Evolutionary conservation across 2,113 vertebrate genomes (phyloP).

Genomic region (Oryzias curvinotus): DNA sequence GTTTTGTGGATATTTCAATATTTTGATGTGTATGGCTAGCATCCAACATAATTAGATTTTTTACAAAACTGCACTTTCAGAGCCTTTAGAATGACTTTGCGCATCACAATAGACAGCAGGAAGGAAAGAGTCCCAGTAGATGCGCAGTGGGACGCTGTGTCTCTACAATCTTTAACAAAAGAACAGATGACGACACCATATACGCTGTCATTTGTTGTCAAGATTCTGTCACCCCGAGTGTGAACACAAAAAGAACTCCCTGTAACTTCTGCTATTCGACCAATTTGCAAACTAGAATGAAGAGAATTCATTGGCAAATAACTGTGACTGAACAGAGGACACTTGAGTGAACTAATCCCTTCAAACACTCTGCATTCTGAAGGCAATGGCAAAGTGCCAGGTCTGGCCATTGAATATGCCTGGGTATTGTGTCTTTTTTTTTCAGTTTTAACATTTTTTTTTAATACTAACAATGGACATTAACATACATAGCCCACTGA

Average conservation of each 20-base stretch:
- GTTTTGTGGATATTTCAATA: no score
- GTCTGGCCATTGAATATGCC: conserved; percentile 42
- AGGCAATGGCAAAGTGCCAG: conserved; percentile 57
- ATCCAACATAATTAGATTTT: not conserved
- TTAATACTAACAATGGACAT: conserved; percentile 23
- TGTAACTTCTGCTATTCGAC: conserved; percentile 58
- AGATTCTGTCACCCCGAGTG: conserved; percentile 46
- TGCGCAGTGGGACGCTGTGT: conserved; percentile 10
- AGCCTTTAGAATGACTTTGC: conserved; percentile 15
- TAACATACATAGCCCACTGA: not conserved
- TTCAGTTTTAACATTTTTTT: conserved; percentile 48
- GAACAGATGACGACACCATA: conserved; percentile 37
- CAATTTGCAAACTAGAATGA: conserved; percentile 66
- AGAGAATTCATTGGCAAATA: conserved; percentile 66
- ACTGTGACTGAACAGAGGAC: conserved; percentile 65
- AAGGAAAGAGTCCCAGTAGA: conserved; percentile 21
- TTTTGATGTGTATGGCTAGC: no score
- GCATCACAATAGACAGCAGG: conserved; percentile 9
- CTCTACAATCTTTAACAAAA: conserved; percentile 43
- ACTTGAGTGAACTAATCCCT: conserved; percentile 68
- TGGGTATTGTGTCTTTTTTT: conserved; percentile 55
- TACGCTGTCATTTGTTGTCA: conserved; percentile 51
- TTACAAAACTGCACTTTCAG: conserved; percentile 10
- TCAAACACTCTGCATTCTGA: conserved; percentile 59
- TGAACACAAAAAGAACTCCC: conserved; percentile 54